Conservation (phyloP, 92 coral and sea anemone species). For the Epizoanthus illoricatus region DNA sequence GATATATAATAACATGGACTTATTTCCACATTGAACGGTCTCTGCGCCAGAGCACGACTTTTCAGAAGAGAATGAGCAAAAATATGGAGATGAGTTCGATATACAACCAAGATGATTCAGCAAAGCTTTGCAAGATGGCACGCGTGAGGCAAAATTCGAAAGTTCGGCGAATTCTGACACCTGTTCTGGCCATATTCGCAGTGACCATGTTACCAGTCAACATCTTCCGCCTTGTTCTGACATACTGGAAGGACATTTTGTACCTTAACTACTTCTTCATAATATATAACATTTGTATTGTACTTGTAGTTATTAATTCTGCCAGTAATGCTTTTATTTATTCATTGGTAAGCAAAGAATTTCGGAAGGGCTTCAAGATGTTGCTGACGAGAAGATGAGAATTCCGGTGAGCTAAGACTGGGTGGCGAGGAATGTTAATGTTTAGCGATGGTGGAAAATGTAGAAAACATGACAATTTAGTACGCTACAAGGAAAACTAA, state of each 20-base stretch:
- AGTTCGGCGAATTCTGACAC: slow-evolving; percentile 81
- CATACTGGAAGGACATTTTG: slow-evolving; percentile 50
- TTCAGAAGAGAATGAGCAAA: slow-evolving; percentile 60
- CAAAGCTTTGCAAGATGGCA: slow-evolving; percentile 15
- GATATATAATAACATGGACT: slow-evolving; percentile 62
- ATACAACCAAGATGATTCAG: not conserved
- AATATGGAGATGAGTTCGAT: not conserved
- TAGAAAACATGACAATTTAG: not conserved
- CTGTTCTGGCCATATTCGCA: slow-evolving; percentile 78
- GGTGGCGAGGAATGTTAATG: not conserved
- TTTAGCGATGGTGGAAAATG: not conserved
- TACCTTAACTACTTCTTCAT: slow-evolving; percentile 56
- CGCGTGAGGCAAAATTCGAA: slow-evolving; percentile 74
- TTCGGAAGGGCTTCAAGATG: slow-evolving; percentile 47
- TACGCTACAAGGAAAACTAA: too few species aligned
- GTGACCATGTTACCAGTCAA: slow-evolving; percentile 85
- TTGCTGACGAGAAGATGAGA: not conserved
- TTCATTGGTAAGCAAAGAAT: slow-evolving; percentile 76
- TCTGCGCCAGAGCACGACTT: slow-evolving; percentile 64
- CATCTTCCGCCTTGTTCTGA: slow-evolving; percentile 57
- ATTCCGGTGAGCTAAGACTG: not conserved
- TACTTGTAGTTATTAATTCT: slow-evolving; percentile 61
- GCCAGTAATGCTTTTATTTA: slow-evolving; percentile 85
- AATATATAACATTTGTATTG: slow-evolving; percentile 62
- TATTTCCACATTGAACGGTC: slow-evolving; percentile 67